Evolutionary conservation across 2,888 invertebrate species (phyloP).

Genomic region (Campopleginae sp.): DNA sequence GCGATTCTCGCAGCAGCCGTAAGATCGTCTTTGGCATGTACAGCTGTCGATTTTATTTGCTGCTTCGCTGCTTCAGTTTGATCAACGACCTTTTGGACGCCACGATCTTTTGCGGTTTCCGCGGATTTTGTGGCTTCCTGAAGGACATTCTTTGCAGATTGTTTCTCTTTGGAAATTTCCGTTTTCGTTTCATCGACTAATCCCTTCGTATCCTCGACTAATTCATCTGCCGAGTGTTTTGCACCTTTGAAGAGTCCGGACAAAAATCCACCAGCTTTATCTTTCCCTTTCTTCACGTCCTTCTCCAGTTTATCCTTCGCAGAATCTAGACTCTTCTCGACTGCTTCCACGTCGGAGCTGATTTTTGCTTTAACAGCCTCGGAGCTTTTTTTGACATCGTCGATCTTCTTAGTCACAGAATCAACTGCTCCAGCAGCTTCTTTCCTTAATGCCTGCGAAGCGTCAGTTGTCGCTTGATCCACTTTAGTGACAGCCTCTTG

Average conservation of each 20-base stretch:
- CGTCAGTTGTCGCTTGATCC: conserved; percentile 73
- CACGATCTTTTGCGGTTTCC: conserved; percentile 62
- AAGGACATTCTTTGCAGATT: conserved; percentile 51
- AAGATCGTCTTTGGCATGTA: conserved; percentile 41
- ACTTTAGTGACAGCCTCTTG: conserved; percentile 85
- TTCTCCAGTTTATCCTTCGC: conserved; percentile 67
- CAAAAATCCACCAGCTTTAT: conserved; percentile 71
- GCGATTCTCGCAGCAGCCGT: conserved; percentile 59
- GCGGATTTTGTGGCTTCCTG: conserved; percentile 59
- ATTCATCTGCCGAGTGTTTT: conserved; percentile 71
- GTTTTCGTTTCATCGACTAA: conserved; percentile 85
- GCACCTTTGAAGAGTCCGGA: conserved; percentile 72
- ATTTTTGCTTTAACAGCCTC: conserved; percentile 69
- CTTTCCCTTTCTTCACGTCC: conserved; percentile 71
- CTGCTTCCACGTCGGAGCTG: conserved; percentile 27
- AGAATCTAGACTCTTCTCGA: conserved; percentile 59
- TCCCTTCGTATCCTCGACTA: conserved; percentile 79
- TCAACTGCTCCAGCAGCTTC: conserved; percentile 67
- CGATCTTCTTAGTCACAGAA: conserved; percentile 56
- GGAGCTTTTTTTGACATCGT: conserved; percentile 40
- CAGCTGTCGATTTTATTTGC: conserved; percentile 42
- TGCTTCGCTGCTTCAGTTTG: conserved; percentile 42
- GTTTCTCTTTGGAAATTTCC: conserved; percentile 67
- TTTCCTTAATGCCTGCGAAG: conserved; percentile 53
- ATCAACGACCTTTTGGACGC: conserved; percentile 37